Conservation (phyloP, 37 sponge, comb jelly and placozoan species). For the Aplysina aerophoba region DNA sequence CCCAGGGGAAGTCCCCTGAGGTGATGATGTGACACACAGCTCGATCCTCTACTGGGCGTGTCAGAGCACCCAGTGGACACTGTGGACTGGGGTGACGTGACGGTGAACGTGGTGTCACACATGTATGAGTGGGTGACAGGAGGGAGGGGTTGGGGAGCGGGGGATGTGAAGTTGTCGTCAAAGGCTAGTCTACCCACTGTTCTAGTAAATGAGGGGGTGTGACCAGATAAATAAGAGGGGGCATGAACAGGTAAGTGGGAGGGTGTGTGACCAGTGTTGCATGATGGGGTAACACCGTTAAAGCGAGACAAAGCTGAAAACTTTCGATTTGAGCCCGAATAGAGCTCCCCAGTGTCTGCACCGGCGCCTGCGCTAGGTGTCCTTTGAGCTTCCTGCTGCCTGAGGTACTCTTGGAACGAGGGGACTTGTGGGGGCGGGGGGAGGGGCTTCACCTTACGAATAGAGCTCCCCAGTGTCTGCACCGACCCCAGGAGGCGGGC, state of each 20-base stretch:
- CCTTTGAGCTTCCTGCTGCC: not conserved
- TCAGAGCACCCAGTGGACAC: not conserved
- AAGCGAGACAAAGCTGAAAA: too few species aligned
- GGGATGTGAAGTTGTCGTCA: constrained; percentile 34
- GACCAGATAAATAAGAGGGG: too few species aligned
- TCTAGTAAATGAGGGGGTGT: not conserved
- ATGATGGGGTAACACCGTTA: not conserved
- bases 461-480: not conserved
- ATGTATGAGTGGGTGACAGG: too few species aligned
- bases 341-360: too few species aligned
- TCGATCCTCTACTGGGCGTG: too few species aligned
- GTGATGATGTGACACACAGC: too few species aligned
- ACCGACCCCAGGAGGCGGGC: constrained; percentile 16
- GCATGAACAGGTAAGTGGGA: too few species aligned
- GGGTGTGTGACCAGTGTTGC: not conserved
- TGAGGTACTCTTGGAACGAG: constrained; percentile 2
- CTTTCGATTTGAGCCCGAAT: not conserved
- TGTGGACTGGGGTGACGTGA: not conserved
- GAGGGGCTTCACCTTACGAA: not conserved
- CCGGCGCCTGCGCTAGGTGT: too few species aligned
- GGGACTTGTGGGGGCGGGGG: constrained; percentile 6
- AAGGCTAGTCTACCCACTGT: not conserved
- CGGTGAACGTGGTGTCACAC: not conserved
- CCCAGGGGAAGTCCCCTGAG: too few species aligned
- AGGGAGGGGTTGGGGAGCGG: not conserved